phyloP scores from a whole-genome alignment of 2,888 invertebrate genomes.

The Mystacides longicornis region DNA sequence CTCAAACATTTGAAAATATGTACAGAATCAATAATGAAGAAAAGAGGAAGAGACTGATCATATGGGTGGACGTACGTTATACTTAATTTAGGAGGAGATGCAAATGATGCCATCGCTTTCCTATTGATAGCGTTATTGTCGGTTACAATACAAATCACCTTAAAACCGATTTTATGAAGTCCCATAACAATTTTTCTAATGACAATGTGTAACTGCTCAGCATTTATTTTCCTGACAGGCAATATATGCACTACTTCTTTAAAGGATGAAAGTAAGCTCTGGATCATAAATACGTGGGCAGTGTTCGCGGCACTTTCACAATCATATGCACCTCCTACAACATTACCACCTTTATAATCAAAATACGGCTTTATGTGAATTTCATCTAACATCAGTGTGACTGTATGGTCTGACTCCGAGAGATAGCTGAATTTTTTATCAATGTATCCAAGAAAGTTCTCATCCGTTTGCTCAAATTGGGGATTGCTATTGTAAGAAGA shows the following conservation, averaged over 20 bases:
- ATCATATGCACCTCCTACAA: not conserved
- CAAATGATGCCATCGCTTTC: not conserved
- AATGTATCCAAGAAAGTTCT: not conserved
- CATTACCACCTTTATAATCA: not conserved
- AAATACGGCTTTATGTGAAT: not conserved
- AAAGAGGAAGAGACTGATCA: not conserved
- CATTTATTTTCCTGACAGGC: not conserved
- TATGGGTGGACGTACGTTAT: not conserved
- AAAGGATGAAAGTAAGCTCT: not conserved
- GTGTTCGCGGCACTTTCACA: constrained; percentile 16
- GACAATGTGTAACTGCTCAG: not conserved
- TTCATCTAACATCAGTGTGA: constrained; percentile 1
- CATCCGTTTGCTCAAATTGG: not conserved
- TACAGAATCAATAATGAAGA: not conserved
- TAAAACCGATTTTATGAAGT: not conserved
- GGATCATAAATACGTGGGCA: not conserved
- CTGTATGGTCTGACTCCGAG: not conserved
- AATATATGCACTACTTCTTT: not conserved
- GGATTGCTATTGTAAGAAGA: not conserved
- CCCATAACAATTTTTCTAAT: not conserved
- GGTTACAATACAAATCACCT: not conserved
- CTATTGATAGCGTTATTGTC: not conserved
- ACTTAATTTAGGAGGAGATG: not conserved
- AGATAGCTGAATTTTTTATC: not conserved
- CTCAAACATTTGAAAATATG: not conserved